These are phyloP conservation scores for Platypus cylindrus DNA, from an alignment of 2,888 invertebrate species.

Conservation along the genomic window DNA sequence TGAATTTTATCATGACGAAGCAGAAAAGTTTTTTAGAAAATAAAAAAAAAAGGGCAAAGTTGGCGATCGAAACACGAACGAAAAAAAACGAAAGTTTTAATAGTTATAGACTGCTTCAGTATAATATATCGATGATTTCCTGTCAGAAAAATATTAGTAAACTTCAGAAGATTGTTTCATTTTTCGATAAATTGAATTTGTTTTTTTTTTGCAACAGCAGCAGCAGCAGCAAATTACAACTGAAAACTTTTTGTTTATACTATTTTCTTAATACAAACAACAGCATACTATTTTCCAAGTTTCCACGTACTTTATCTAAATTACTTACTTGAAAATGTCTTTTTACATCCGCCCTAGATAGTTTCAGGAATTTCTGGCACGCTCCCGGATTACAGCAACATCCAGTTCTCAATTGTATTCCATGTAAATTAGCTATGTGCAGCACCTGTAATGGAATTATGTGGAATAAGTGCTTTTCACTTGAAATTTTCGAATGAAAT, in stretches of 20 bases:
- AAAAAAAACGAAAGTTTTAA: slow-evolving; percentile 10
- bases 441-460: slow-evolving; percentile 58
- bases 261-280: no score
- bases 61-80: slow-evolving; percentile 8
- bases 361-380: slow-evolving; percentile 66
- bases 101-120: slow-evolving; percentile 7
- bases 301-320: no score
- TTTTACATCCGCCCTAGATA: slow-evolving; percentile 56
- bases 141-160: no score
- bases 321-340: slow-evolving; percentile 55
- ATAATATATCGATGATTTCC: slow-evolving; percentile 3
- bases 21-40: slow-evolving; percentile 11
- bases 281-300: no score
- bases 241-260: no score
- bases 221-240: no score
- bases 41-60: slow-evolving; percentile 11
- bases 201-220: no score
- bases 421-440: slow-evolving; percentile 76
- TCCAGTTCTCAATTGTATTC: slow-evolving; percentile 79
- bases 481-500: not conserved
- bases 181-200: no score
- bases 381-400: slow-evolving; percentile 97
- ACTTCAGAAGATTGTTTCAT: no score
- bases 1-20: slow-evolving; percentile 9
- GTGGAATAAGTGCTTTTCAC: slow-evolving; percentile 6